Conservation (phyloP, 2,113 vertebrate genomes). For the Thymallus thymallus region DNA sequence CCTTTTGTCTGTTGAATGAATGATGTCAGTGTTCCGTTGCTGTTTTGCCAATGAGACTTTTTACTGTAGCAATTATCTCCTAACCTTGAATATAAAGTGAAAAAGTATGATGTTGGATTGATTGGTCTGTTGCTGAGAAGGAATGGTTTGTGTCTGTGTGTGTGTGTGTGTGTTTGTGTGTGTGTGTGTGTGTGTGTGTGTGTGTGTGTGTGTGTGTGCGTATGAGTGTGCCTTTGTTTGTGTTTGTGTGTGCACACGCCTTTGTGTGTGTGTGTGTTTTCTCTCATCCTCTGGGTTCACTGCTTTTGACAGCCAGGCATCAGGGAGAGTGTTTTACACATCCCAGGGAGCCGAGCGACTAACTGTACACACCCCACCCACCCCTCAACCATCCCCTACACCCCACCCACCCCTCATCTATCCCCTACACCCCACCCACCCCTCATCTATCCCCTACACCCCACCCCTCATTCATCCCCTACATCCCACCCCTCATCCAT, state of each 20-base stretch:
- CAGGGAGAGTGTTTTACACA: constrained; percentile 72
- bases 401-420: too few species aligned
- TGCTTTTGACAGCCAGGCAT: constrained; percentile 61
- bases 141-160: constrained; percentile 29
- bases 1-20: too few species aligned
- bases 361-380: constrained; percentile 68
- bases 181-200: constrained; percentile 3
- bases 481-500: too few species aligned
- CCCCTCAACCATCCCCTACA: too few species aligned
- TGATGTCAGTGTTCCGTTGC: neutral
- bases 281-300: constrained; percentile 46
- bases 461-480: too few species aligned
- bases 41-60: constrained; percentile 11
- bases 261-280: constrained; percentile 19
- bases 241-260: constrained; percentile 9
- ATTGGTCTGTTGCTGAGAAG: constrained; percentile 40
- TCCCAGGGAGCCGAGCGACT: constrained; percentile 72
- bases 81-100: neutral
- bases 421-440: too few species aligned
- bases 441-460: too few species aligned
- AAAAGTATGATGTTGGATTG: constrained; percentile 25
- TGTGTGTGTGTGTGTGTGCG: constrained; percentile 1
- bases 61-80: neutral
- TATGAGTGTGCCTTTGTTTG: neutral
- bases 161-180: neutral